These are phyloP conservation scores for Brachypodius melanocephalos DNA, from an alignment of 2,113 vertebrate species.

Conservation along the genomic window DNA sequence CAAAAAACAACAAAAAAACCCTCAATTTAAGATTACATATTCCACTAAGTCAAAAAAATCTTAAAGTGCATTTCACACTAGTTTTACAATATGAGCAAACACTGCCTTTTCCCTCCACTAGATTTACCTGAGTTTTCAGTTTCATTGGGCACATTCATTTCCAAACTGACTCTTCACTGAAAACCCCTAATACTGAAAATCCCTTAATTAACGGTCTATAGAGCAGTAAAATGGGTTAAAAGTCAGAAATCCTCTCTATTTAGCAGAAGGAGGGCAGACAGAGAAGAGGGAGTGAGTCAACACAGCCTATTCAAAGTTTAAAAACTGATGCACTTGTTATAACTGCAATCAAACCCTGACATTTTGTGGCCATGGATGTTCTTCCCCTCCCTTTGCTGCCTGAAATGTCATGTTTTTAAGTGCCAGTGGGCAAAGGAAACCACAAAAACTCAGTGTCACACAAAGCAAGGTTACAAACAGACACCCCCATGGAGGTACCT, in stretches of 20 bases:
- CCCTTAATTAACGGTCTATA: background rate
- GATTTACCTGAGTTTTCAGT: background rate
- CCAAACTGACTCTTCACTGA: background rate
- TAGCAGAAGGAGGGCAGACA: background rate
- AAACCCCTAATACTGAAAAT: background rate
- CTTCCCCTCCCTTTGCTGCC: background rate
- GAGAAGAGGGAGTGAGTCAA: background rate
- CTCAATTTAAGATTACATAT: background rate
- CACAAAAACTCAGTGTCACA: background rate
- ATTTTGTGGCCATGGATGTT: background rate
- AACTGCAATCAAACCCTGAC: background rate
- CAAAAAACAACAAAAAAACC: fast-evolving
- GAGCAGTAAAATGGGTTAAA: background rate
- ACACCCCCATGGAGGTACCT: background rate
- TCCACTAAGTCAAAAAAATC: background rate
- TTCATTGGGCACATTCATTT: fast-evolving
- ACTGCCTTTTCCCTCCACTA: fast-evolving
- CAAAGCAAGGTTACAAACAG: background rate
- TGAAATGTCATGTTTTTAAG: background rate
- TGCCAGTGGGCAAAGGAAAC: background rate
- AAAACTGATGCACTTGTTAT: background rate
- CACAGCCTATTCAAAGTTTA: background rate
- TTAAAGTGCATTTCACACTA: background rate
- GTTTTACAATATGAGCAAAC: background rate
- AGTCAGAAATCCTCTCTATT: background rate